phyloP scores from a whole-genome alignment of 2,113 vertebrate genomes.

The Daphoenositta chrysoptera region DNA sequence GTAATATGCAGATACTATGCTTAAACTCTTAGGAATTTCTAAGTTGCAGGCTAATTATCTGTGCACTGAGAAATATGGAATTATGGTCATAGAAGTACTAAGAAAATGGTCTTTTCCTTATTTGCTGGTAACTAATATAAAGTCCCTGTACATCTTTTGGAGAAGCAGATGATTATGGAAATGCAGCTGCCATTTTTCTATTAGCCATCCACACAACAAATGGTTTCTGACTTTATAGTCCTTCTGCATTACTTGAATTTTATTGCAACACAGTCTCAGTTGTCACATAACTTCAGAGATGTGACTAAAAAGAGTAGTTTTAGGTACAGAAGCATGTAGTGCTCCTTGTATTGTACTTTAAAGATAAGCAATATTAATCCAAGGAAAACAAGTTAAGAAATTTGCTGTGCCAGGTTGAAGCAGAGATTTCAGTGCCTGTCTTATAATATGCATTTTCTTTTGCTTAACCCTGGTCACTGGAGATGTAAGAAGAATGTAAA shows the following conservation, averaged over 20 bases:
- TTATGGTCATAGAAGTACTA: not conserved
- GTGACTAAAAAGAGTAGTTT: not conserved
- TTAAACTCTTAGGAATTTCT: not conserved
- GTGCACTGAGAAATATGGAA: not conserved
- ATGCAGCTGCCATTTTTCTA: not conserved
- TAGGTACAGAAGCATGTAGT: not conserved
- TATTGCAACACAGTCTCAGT: not conserved
- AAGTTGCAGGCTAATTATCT: not conserved
- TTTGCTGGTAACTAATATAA: not conserved
- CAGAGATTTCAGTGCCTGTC: not conserved
- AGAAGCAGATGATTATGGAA: not conserved
- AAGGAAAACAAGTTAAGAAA: not conserved
- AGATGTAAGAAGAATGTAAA: not conserved
- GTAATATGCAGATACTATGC: not conserved
- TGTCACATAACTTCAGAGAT: not conserved
- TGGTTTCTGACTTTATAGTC: not conserved
- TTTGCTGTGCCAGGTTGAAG: not conserved
- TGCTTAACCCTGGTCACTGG: not conserved
- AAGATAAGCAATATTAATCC: not conserved
- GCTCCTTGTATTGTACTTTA: not conserved
- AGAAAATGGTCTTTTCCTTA: not conserved
- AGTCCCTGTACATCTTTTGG: not conserved
- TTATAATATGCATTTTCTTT: not conserved
- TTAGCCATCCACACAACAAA: not conserved
- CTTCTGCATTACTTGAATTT: not conserved